Conservation (phyloP, 1,140 invertebrate genomes). For the Bombus superbus region DNA sequence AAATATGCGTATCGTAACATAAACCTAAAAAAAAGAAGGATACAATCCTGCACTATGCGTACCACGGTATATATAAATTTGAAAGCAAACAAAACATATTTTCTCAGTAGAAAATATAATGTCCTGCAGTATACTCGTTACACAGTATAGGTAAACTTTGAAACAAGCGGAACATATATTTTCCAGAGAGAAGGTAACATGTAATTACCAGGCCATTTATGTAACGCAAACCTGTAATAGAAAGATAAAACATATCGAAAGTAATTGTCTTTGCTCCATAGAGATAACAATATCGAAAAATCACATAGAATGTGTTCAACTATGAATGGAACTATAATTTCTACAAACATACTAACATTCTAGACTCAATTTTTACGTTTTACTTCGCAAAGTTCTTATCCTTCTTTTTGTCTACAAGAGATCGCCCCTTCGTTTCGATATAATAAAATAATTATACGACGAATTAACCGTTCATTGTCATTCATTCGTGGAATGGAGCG, state of each 20-base stretch:
- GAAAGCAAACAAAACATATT: not conserved
- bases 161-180: too few relatives aligned
- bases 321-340: too few relatives aligned
- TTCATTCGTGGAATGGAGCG: not conserved
- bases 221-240: too few relatives aligned
- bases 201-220: too few relatives aligned
- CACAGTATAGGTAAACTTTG: too few relatives aligned
- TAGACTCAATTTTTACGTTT: not conserved
- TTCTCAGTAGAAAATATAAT: not conserved
- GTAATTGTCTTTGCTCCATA: too few relatives aligned
- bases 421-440: not conserved
- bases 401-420: not conserved
- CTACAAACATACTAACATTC: not conserved
- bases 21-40: not conserved
- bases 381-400: not conserved
- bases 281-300: too few relatives aligned
- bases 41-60: fast-evolving
- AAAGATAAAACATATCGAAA: too few relatives aligned
- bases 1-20: not conserved
- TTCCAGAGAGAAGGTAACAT: not conserved
- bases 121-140: not conserved
- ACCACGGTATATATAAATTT: not conserved
- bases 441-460: constrained; percentile 13
- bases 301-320: too few relatives aligned
- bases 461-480: constrained; percentile 39